Evolutionary conservation across 2,113 vertebrate species (phyloP).

Genomic region (Ceratotherium simum): DNA sequence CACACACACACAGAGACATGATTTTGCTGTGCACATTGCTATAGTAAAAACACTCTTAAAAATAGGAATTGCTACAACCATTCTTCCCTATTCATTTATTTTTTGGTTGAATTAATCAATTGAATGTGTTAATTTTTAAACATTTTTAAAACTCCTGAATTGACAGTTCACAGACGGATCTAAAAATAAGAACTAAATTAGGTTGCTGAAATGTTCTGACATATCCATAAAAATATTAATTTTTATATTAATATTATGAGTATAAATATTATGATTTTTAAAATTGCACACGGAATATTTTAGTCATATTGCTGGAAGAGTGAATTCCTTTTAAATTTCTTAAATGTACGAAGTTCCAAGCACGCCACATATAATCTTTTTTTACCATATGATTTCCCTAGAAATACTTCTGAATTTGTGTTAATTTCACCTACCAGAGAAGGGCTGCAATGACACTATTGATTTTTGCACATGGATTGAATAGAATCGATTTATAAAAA

Average conservation of each 20-base stretch:
- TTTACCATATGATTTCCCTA: neutral
- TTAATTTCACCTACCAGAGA: neutral
- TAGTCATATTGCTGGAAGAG: neutral
- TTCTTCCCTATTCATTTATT: neutral
- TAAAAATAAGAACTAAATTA: neutral
- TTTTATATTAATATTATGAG: neutral
- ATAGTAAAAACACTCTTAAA: neutral
- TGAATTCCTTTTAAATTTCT: neutral
- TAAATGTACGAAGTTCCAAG: neutral
- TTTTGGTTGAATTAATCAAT: neutral
- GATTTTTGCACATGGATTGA: neutral
- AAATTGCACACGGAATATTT: neutral
- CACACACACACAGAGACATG: neutral
- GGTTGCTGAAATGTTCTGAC: neutral
- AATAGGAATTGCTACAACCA: neutral
- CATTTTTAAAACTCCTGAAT: neutral
- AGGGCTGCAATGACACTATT: neutral
- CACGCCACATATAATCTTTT: neutral
- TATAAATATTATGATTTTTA: neutral
- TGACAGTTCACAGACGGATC: neutral
- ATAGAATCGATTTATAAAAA: constrained; percentile 15
- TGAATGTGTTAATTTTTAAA: neutral
- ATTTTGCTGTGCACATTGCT: neutral
- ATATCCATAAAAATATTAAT: neutral
- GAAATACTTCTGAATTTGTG: neutral